These are phyloP conservation scores for Microcebus murinus DNA, from an alignment of 2,113 vertebrate species.

Conservation along the genomic window DNA sequence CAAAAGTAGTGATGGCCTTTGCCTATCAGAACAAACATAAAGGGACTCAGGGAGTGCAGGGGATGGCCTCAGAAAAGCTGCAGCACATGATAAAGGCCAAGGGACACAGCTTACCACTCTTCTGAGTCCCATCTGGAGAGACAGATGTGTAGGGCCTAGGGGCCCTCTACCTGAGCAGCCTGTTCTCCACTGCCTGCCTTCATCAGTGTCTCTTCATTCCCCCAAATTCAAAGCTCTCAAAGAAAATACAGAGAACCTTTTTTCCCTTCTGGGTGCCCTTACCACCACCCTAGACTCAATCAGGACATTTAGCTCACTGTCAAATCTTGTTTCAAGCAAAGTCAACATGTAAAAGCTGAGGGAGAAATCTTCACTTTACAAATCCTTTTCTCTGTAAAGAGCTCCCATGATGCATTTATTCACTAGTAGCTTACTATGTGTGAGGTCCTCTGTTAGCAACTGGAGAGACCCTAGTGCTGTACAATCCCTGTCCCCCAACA, in stretches of 20 bases:
- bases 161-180: background rate
- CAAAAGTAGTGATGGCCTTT: background rate
- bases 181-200: background rate
- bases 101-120: background rate
- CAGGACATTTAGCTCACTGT: background rate
- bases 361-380: background rate
- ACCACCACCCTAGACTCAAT: background rate
- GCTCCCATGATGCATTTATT: background rate
- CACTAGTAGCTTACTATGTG: background rate
- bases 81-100: background rate
- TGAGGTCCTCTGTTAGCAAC: background rate
- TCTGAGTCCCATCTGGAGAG: background rate
- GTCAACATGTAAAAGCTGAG: background rate
- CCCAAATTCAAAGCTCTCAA: background rate
- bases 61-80: conserved; percentile 10
- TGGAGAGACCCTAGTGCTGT: background rate
- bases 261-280: background rate
- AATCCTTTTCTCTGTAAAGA: background rate
- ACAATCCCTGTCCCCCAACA: background rate
- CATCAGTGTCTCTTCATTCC: background rate
- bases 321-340: background rate
- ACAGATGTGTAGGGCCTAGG: background rate
- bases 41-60: background rate
- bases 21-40: background rate
- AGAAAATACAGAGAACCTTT: background rate